phyloP scores from a whole-genome alignment of 1,140 invertebrate genomes.

The Eurosta solidaginis region DNA sequence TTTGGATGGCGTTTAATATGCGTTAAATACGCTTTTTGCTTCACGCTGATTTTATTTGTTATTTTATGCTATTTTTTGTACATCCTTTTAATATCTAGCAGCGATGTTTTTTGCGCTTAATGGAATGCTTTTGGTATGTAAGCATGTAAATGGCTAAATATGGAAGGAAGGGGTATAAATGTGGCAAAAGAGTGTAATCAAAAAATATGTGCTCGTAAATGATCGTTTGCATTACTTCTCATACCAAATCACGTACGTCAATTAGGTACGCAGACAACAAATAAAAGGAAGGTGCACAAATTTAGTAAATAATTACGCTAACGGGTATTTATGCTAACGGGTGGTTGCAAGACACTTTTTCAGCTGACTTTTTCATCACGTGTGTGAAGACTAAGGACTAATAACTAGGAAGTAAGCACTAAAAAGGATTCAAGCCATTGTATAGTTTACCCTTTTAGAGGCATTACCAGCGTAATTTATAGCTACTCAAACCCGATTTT shows the following conservation, averaged over 20 bases:
- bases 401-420: too few relatives aligned
- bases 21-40: not conserved
- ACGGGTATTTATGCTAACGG: too few relatives aligned
- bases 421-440: too few relatives aligned
- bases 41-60: not conserved
- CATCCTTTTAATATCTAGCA: slow-evolving; percentile 13
- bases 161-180: too few relatives aligned
- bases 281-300: not conserved
- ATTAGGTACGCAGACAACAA: slow-evolving; percentile 16
- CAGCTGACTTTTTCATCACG: too few relatives aligned
- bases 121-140: slow-evolving; percentile 18
- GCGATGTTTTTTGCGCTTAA: not conserved
- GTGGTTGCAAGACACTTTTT: too few relatives aligned
- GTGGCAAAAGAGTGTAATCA: not conserved
- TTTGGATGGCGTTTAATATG: not conserved
- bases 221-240: not conserved
- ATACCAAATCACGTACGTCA: not conserved
- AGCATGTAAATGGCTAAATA: not conserved
- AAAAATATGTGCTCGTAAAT: not conserved
- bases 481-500: too few relatives aligned
- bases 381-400: too few relatives aligned
- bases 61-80: not conserved
- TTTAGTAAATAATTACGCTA: not conserved
- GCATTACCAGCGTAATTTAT: too few relatives aligned
- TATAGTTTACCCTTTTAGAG: too few relatives aligned